These are phyloP conservation scores for Cyprinodon brontotheroides DNA, from an alignment of 2,113 vertebrate genomes.

Conservation along the genomic window DNA sequence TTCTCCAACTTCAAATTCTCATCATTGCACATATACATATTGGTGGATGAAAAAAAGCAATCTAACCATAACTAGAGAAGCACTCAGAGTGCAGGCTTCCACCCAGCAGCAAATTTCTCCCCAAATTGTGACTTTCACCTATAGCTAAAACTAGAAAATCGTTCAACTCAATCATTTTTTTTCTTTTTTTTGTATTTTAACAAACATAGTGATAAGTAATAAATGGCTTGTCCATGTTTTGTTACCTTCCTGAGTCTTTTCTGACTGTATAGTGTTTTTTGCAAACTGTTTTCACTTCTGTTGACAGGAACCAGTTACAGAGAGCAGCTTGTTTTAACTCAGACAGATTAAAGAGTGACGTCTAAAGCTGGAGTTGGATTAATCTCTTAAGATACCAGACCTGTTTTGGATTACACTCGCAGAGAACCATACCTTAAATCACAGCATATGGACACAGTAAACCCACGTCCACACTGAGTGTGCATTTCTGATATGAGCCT, in stretches of 20 bases:
- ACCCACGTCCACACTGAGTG: constrained; percentile 18
- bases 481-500: constrained; percentile 23
- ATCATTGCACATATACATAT: too few relatives aligned
- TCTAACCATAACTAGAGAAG: too few relatives aligned
- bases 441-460: constrained; percentile 12
- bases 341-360: constrained; percentile 69
- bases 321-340: constrained; percentile 41
- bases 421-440: neutral
- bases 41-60: too few relatives aligned
- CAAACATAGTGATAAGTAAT: neutral
- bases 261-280: neutral
- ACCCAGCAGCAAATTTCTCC: too few relatives aligned
- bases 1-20: too few relatives aligned
- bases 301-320: constrained; percentile 35
- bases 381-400: constrained; percentile 63
- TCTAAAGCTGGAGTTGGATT: constrained; percentile 57
- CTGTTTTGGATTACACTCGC: constrained; percentile 50
- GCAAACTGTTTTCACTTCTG: constrained; percentile 5
- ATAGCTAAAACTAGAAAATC: too few relatives aligned
- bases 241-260: neutral
- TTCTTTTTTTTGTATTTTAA: neutral
- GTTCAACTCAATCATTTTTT: neutral
- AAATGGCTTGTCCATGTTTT: neutral
- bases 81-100: too few relatives aligned
- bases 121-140: too few relatives aligned